These are phyloP conservation scores for Aphaenogaster rudis DNA, from an alignment of 1,140 invertebrate genomes.

Conservation along the genomic window DNA sequence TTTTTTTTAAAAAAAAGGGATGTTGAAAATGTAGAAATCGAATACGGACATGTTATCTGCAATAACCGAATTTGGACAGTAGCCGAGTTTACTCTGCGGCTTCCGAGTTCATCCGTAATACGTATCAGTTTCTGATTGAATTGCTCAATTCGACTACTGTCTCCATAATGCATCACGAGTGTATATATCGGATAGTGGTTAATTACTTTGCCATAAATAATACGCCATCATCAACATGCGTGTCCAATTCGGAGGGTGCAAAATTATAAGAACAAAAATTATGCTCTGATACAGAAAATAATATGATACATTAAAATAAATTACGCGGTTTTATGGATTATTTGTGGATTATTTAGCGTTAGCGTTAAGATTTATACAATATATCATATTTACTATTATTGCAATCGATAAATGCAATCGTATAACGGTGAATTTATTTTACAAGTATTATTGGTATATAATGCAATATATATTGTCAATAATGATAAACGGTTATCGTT, in stretches of 20 bases:
- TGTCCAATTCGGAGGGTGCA: background rate
- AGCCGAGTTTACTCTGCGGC: slow-evolving; percentile 19
- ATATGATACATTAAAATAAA: background rate
- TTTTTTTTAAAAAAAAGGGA: background rate
- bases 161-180: background rate
- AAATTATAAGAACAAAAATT: background rate
- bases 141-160: slow-evolving; percentile 12
- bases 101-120: background rate
- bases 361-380: background rate
- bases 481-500: background rate
- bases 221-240: background rate
- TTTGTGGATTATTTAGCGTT: background rate
- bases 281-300: background rate
- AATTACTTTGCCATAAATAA: background rate
- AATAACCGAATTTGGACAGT: background rate
- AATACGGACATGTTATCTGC: background rate
- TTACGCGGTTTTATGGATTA: background rate
- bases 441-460: background rate
- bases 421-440: background rate
- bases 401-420: background rate
- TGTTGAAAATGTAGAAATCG: slow-evolving; percentile 24
- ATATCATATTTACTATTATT: slow-evolving; percentile 19
- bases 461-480: background rate
- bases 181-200: background rate
- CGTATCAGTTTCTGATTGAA: slow-evolving; percentile 16